These are phyloP conservation scores for Drosophila mettleri DNA, from an alignment of 2,888 invertebrate species.

Conservation along the genomic window DNA sequence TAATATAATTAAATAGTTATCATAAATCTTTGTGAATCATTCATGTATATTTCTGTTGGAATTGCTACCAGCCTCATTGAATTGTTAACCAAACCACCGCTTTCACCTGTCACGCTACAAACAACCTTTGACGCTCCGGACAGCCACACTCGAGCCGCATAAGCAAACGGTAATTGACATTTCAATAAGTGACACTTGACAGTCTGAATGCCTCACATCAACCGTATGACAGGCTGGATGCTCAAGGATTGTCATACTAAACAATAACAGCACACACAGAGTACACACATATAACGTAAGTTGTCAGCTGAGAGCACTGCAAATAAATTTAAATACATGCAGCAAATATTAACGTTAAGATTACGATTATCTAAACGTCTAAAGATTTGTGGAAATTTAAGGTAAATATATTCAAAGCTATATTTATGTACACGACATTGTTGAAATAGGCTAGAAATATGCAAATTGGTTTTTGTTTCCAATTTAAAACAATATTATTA, in stretches of 20 bases:
- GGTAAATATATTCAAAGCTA: not conserved
- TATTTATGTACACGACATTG: too few relatives aligned
- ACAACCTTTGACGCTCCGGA: slow-evolving; percentile 23
- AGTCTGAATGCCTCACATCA: slow-evolving; percentile 25
- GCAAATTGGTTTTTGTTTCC: not conserved
- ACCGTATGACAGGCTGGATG: slow-evolving; percentile 7
- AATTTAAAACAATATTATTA: not conserved
- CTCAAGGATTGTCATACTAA: not conserved
- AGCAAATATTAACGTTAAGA: not conserved
- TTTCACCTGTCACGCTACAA: slow-evolving; percentile 16
- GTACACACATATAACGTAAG: too few relatives aligned
- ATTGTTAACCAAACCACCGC: not conserved
- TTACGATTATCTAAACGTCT: not conserved
- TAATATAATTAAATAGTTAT: not conserved
- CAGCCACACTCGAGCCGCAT: slow-evolving; percentile 30
- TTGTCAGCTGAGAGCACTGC: not conserved
- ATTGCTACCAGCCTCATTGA: not conserved
- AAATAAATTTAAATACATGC: not conserved
- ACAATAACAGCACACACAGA: not conserved
- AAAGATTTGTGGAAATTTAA: not conserved
- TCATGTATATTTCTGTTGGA: not conserved
- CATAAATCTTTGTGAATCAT: not conserved
- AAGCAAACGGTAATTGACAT: slow-evolving; percentile 67
- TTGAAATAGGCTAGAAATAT: not conserved
- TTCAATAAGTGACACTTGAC: slow-evolving; percentile 65